Base-by-base conservation (phyloP, 2,888 invertebrate genomes). In the Myopa tessellatipennis region DNA sequence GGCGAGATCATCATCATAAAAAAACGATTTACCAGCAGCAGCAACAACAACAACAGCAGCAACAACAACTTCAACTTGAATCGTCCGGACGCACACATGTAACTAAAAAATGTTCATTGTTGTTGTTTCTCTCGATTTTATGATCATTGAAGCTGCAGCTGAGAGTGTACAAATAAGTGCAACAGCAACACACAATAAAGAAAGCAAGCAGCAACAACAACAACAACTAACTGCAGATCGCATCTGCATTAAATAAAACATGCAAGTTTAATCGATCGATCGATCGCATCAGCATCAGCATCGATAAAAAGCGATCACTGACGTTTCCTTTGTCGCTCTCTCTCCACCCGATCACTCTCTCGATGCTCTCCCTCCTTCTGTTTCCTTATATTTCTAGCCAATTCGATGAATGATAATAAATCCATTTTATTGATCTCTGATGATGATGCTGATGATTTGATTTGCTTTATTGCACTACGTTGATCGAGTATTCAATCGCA, bases 361-460 rank as follows among this genome's bases (percentile, higher is more conserved):
- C 34, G 72, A 75, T 72, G 1, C 26, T 26, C 26, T 26, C 26
- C 74, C 77, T 77, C 8, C 18, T 55, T 36, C 71, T 10, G 14
- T 12, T 6, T 36, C 36, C 16, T n/a, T 52, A 50, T 55, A 16
- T 8, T 52, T 26, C 8, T 10, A 45, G 40, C 18, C 45, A 55
- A 61, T 50, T 45, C 34, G 40, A 69, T 68, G n/a, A 61, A 52
- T 34, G 72, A 36, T 74, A 78, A 85, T 85, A 84, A 85, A 85
- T 85, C 83, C 82, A 79, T 83, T 85, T 85, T 84, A 85, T 85
- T 83, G 82, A 81, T 79, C 82, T 81, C 83, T 72, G 55, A 72
- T 74, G 68, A 67, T 74, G 68, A 52, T 38, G 52, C n/a, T 38
- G 38, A n/a, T 55, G 55, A 73, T 74, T 70, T 75, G 77, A 36